Percentiles rank a stretch among this genome's conserved stretches.
These are phyloP conservation scores for Hapalemur alaotrensis DNA, from an alignment of 2,797 vertebrate genomes.

Conservation along the genomic window DNA sequence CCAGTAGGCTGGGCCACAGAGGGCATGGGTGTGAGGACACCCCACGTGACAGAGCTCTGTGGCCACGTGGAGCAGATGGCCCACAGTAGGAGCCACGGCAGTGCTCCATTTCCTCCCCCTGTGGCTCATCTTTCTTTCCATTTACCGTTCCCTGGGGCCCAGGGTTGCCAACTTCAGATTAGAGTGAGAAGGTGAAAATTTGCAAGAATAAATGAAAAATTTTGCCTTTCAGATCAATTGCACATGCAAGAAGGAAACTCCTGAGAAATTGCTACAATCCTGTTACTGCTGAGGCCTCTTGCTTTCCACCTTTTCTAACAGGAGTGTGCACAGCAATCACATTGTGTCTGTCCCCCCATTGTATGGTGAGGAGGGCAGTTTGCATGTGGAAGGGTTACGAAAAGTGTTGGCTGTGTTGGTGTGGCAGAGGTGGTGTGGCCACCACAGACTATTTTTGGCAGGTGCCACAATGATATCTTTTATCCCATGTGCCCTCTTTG, in stretches of 20 bases:
- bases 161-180: not conserved
- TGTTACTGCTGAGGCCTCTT: not conserved
- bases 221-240: not conserved
- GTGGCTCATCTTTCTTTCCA: not conserved
- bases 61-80: fast-evolving
- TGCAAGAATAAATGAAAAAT: not conserved
- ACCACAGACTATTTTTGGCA: not conserved
- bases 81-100: fast-evolving
- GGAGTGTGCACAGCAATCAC: fast-evolving
- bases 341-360: too few relatives aligned
- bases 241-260: not conserved
- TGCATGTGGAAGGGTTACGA: not conserved
- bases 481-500: not conserved
- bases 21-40: too few relatives aligned
- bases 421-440: not conserved
- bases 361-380: not conserved
- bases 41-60: not conserved
- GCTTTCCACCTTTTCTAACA: not conserved
- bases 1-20: not conserved
- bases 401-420: not conserved
- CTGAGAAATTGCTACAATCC: not conserved
- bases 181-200: not conserved
- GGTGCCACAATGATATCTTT: not conserved
- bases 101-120: not conserved
- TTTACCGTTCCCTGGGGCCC: not conserved